Conservation (phyloP, 2,797 vertebrate genomes). For the Xiphophorus birchmanni region DNA sequence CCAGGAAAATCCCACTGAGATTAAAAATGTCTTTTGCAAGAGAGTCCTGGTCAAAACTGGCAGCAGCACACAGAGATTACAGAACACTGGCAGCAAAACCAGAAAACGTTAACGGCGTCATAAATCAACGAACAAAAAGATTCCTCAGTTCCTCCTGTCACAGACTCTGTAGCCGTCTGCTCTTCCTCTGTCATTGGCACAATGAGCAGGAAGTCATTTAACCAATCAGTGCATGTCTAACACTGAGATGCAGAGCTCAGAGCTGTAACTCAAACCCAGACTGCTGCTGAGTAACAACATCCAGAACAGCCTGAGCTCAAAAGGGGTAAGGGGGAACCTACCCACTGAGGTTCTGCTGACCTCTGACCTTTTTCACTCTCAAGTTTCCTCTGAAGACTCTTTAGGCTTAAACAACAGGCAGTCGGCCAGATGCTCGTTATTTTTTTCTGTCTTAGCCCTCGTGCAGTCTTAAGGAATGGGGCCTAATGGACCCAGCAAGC, state of each 20-base stretch:
- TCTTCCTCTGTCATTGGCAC: constrained; percentile 1
- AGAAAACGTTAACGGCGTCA: no score
- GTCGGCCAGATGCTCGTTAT: background rate
- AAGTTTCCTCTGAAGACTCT: constrained; percentile 30
- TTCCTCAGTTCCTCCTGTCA: background rate
- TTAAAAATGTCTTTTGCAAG: no score
- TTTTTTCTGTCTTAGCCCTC: background rate
- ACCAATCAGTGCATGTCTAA: constrained; percentile 29
- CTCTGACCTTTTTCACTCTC: constrained; percentile 46
- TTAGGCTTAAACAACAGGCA: constrained; percentile 12
- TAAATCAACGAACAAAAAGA: background rate
- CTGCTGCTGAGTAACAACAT: constrained; percentile 28
- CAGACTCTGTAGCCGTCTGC: constrained; percentile 33
- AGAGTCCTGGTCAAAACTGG: no score
- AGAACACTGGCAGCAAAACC: no score
- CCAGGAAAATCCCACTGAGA: no score
- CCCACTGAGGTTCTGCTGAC: constrained; percentile 17
- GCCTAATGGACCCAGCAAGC: no score
- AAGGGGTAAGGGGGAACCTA: no score
- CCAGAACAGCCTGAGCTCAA: constrained; percentile 4
- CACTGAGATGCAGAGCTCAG: background rate
- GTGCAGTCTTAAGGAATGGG: background rate
- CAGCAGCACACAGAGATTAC: no score
- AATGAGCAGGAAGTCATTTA: constrained; percentile 4
- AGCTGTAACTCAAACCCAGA: constrained; percentile 26